Evolutionary conservation across 2,888 invertebrate species (phyloP), one percentile per base, ranked within the genome.

Genomic region (Blastobasis adustella): DNA sequence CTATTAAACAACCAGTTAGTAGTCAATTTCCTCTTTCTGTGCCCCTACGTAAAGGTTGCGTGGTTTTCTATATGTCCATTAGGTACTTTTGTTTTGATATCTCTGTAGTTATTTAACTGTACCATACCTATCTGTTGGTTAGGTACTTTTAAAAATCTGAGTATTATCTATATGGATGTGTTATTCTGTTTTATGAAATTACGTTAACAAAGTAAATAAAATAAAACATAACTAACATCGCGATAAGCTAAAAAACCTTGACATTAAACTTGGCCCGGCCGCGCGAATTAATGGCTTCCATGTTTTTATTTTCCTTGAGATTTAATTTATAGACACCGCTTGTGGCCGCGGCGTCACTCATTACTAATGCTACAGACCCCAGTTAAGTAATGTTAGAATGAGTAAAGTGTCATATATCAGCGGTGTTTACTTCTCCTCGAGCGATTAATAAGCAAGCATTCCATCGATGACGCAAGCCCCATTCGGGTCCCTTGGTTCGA

Each of bases 271-370:
- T 87, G 87, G 84, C 85, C 82, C 79, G 79, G 76, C 81, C 76
- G 85, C 82, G 87, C 87, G 84, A 87, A 88, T 86, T 86, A 88
- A 88, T 88, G 82, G 83, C 84, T 86, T 87, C 87, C 85, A 85
- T 81, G 88, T 87, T 87, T 88, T 87, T 85, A 86, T 86, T 86
- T 86, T 86, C 85, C 87, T 86, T 83, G 84, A 88, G 87, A 85
- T 86, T 84, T 85, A 86, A 88, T 88, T 88, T 86, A 88, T 86
- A 79, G 79, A 71, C 80, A 73, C 70, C 67, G 82, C 72, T 80
- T 75, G 80, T 73, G 73, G 73, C 75, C 73, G 69, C 74, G 69
- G 79, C 80, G 81, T 83, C 84, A 82, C 82, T 83, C 81, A 80
- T 83, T 81, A 85, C 81, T 76, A 83, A 83, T 82, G 80, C 79